Conservation (phyloP, 2,797 vertebrate species). For the Chromis chromis region DNA sequence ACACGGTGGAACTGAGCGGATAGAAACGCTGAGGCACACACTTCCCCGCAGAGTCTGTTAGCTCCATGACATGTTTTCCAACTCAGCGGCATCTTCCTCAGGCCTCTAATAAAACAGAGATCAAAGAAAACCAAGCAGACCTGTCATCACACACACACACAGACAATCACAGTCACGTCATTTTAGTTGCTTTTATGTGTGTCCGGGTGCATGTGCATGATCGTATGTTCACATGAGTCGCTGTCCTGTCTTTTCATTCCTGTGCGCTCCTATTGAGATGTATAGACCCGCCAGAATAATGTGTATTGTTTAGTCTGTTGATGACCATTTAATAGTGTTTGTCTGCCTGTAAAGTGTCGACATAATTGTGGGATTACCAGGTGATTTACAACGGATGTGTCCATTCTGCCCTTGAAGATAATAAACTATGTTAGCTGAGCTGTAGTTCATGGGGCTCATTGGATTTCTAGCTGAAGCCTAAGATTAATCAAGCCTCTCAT, state of each 20-base stretch:
- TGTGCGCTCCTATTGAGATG: slow-evolving; percentile 22
- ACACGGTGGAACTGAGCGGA: slow-evolving; percentile 1
- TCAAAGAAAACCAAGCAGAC: slow-evolving; percentile 75
- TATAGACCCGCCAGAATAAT: slow-evolving; percentile 23
- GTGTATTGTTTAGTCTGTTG: slow-evolving; percentile 32
- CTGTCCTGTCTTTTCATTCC: slow-evolving; percentile 29
- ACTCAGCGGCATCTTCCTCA: slow-evolving; percentile 79
- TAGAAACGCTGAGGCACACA: slow-evolving; percentile 20
- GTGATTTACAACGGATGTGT: slow-evolving; percentile 37
- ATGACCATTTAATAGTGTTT: slow-evolving; percentile 34
- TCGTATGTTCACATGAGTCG: slow-evolving; percentile 48
- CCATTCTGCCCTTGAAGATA: slow-evolving; percentile 18
- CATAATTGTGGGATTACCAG: slow-evolving; percentile 13
- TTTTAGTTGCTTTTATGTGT: slow-evolving; percentile 41
- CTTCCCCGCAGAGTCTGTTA: slow-evolving; percentile 70
- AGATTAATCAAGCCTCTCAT: slow-evolving; percentile 40
- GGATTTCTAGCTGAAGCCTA: slow-evolving; percentile 9
- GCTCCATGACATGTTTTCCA: slow-evolving; percentile 78
- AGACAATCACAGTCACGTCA: slow-evolving; percentile 40
- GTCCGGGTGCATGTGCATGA: slow-evolving; percentile 16
- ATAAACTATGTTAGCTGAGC: slow-evolving; percentile 17
- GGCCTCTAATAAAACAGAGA: slow-evolving; percentile 83
- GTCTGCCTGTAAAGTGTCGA: slow-evolving; percentile 29
- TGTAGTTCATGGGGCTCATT: slow-evolving; percentile 9
- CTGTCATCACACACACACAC: slow-evolving; percentile 69